A percentile compares a stretch with the other conserved stretches of the same genome.
phyloP scores from a whole-genome alignment of 2,797 vertebrate genomes.

The Coluber constrictor region DNA sequence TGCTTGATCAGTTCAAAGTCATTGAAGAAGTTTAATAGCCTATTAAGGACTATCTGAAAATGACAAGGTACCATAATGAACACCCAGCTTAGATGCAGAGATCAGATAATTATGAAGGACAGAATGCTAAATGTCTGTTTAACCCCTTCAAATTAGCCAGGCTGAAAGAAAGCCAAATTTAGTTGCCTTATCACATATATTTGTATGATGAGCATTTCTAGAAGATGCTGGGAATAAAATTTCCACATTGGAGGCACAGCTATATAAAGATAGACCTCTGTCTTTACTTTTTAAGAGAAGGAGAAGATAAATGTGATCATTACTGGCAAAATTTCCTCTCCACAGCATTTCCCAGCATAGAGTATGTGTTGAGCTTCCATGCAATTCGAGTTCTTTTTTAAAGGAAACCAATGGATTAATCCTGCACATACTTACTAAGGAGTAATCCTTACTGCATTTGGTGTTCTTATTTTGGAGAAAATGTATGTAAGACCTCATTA shows the following conservation, averaged over 20 bases:
- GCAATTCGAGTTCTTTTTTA: background rate
- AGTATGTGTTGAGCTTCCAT: background rate
- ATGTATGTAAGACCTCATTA: background rate
- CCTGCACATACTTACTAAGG: background rate
- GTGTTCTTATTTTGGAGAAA: background rate
- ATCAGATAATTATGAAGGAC: background rate
- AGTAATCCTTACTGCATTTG: background rate
- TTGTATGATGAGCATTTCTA: background rate
- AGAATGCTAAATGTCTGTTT: background rate
- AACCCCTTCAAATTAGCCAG: background rate
- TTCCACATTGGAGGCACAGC: background rate
- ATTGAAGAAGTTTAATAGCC: background rate
- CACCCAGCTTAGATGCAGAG: background rate
- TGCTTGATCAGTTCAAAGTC: background rate
- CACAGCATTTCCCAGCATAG: background rate
- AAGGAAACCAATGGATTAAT: background rate
- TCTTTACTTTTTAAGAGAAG: background rate
- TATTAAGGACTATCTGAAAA: background rate
- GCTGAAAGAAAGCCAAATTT: background rate
- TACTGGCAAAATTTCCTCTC: background rate
- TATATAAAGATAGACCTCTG: background rate
- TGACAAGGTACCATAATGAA: background rate
- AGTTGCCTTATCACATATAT: background rate
- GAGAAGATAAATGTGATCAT: background rate
- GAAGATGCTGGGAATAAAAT: constrained; percentile 2